phyloP scores from a whole-genome alignment of 2,888 invertebrate species.

The Iselma pallidipennis region DNA sequence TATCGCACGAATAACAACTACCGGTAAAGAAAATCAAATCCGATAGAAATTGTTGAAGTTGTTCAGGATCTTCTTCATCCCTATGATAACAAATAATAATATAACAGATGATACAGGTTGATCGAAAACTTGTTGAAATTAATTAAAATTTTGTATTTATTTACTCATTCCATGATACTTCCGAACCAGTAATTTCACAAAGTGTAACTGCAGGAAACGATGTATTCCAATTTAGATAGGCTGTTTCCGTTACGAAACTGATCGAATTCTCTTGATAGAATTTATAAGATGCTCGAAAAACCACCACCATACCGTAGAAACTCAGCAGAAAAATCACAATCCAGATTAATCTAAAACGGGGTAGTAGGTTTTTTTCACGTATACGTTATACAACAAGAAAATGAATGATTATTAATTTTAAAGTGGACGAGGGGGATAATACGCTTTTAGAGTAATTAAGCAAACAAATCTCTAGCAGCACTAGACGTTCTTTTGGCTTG shows the following conservation, averaged over 20 bases:
- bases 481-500: too few species aligned
- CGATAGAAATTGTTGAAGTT: constrained; percentile 48
- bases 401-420: neutral
- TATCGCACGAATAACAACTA: constrained; percentile 55
- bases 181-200: constrained; percentile 58
- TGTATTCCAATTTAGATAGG: constrained; percentile 65
- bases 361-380: neutral
- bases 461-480: neutral
- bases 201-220: constrained; percentile 66
- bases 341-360: constrained; percentile 63
- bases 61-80: constrained; percentile 22
- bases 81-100: constrained; percentile 6
- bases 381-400: neutral
- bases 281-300: constrained; percentile 59
- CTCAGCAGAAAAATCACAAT: constrained; percentile 56
- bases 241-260: constrained; percentile 60
- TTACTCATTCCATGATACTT: constrained; percentile 46
- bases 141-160: constrained; percentile 8
- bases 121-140: neutral
- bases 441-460: neutral
- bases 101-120: neutral
- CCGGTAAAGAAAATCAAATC: constrained; percentile 58
- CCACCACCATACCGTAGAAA: constrained; percentile 55
- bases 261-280: constrained; percentile 59
- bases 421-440: neutral